A percentile compares a stretch with the other conserved stretches of the same genome.
phyloP scores from a whole-genome alignment of 1,140 invertebrate species.

The Portunus trituberculatus region DNA sequence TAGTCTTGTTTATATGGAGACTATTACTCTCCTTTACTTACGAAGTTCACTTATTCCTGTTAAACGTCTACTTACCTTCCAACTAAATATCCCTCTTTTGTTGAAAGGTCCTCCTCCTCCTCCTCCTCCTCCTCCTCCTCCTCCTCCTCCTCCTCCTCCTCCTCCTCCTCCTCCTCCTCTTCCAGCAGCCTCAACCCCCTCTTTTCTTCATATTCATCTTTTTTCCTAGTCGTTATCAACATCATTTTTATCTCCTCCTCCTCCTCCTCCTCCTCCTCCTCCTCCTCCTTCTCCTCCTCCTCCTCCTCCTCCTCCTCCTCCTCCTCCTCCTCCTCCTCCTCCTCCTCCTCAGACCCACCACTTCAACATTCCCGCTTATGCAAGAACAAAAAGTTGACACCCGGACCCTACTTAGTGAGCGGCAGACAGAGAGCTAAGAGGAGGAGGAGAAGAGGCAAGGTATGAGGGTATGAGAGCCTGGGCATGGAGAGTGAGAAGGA shows the following conservation, averaged over 20 bases:
- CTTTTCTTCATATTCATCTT: not conserved
- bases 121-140: not conserved
- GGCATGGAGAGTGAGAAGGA: not conserved
- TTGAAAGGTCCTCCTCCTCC: not conserved
- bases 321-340: not conserved
- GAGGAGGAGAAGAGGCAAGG: not conserved
- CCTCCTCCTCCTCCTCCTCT: not conserved
- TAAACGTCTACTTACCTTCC: not conserved
- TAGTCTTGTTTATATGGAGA: too few relatives aligned
- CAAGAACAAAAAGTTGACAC: not conserved
- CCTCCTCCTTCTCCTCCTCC: not conserved
- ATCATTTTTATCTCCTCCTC: not conserved
- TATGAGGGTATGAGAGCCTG: not conserved
- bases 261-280: not conserved
- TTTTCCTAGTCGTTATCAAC: not conserved
- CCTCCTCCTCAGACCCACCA: not conserved
- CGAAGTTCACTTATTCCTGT: not conserved
- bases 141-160: not conserved
- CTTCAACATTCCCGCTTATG: not conserved
- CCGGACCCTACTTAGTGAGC: not conserved
- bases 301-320: not conserved
- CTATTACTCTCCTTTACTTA: not conserved
- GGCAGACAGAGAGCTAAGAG: not conserved
- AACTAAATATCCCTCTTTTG: not conserved
- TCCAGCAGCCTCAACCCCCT: not conserved